phyloP scores from a whole-genome alignment of 1,140 invertebrate genomes.

The Drosophila trapezifrons region DNA sequence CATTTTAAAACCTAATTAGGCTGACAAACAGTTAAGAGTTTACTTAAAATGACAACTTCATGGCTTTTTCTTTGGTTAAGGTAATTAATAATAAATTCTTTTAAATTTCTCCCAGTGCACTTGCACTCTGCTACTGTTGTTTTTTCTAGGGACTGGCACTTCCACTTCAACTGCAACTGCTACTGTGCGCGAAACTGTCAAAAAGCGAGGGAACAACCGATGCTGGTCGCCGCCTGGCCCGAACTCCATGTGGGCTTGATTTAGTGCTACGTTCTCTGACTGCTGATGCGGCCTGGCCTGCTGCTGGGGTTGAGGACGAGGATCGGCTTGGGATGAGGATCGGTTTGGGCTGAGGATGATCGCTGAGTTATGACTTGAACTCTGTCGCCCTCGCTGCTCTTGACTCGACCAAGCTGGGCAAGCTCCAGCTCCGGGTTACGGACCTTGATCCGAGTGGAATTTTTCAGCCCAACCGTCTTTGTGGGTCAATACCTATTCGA shows the following conservation, averaged over 20 bases:
- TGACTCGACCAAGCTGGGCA: conserved; percentile 28
- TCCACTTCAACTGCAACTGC: conserved; percentile 48
- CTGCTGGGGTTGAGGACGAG: conserved; percentile 5
- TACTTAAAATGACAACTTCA: no score
- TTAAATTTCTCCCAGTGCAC: conserved; percentile 13
- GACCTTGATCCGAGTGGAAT: conserved; percentile 38
- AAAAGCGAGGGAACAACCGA: conserved; percentile 49
- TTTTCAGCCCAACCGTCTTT: conserved; percentile 16
- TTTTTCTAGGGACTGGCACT: conserved; percentile 36
- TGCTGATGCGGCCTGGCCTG: conserved; percentile 34
- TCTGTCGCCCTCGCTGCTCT: conserved; percentile 58
- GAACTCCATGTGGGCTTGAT: conserved; percentile 74
- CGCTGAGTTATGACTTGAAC: conserved; percentile 76
- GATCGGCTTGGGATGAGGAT: conserved; percentile 15
- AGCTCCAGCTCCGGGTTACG: conserved; percentile 13
- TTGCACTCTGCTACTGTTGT: conserved; percentile 46
- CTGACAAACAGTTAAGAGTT: no score
- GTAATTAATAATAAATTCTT: fast-evolving
- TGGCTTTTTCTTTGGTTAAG: no score
- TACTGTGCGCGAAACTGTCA: conserved; percentile 74
- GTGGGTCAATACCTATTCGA: conserved; percentile 34
- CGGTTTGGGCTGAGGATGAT: conserved; percentile 21
- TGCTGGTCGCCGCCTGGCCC: conserved; percentile 49
- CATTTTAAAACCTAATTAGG: neutral
- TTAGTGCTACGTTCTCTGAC: conserved; percentile 65